These are phyloP conservation scores for Labia minor DNA, from an alignment of 2,888 invertebrate species.

Conservation along the genomic window DNA sequence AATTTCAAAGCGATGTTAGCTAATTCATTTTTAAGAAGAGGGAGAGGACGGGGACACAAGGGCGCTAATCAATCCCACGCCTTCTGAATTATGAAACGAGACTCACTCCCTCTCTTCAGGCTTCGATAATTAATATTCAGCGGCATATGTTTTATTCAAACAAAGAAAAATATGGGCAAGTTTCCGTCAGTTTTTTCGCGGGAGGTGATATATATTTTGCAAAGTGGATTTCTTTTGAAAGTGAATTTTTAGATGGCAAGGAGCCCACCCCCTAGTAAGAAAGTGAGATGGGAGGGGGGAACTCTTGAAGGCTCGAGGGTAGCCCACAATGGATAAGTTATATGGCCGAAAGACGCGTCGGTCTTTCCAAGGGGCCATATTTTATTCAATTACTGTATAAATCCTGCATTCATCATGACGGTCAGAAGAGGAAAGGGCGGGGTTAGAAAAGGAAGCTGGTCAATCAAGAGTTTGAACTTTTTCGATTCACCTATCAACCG, in stretches of 20 bases:
- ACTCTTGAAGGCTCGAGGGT: background rate
- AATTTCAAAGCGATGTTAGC: slow-evolving; percentile 13
- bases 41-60: background rate
- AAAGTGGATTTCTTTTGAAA: slow-evolving; percentile 13
- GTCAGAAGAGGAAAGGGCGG: background rate
- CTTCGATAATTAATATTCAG: slow-evolving; percentile 13
- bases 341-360: slow-evolving; percentile 7
- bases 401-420: slow-evolving; percentile 1
- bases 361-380: background rate
- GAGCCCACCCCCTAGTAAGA: background rate
- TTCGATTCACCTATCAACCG: no score
- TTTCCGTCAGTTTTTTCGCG: background rate
- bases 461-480: background rate
- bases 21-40: slow-evolving; percentile 7
- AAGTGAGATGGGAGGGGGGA: no score
- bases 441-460: background rate
- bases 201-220: background rate
- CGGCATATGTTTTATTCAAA: background rate
- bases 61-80: background rate
- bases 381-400: slow-evolving; percentile 13
- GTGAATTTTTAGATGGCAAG: slow-evolving; percentile 13
- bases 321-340: slow-evolving; percentile 8
- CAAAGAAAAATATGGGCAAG: background rate
- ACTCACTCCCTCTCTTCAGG: background rate
- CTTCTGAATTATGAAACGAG: slow-evolving; percentile 5